Percentiles rank a stretch among this genome's conserved stretches.
Evolutionary conservation across 2,888 invertebrate species (phyloP).

Genomic region (Galerucella calmariensis): DNA sequence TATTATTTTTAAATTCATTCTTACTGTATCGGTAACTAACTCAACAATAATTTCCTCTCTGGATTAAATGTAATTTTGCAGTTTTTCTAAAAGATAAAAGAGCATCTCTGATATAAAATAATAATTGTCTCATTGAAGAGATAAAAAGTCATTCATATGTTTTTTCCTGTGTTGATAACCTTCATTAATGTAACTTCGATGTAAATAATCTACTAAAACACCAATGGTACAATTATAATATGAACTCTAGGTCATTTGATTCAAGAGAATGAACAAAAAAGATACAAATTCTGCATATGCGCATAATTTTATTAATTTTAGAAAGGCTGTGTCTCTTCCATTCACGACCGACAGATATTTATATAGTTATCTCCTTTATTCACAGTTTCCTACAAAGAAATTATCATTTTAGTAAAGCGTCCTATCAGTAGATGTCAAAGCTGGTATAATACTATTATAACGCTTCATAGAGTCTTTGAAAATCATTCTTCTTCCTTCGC

Average conservation of each 20-base stretch:
- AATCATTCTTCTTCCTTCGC: too few species aligned
- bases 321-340: too few species aligned
- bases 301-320: too few species aligned
- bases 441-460: too few species aligned
- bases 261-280: background rate
- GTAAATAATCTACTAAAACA: background rate
- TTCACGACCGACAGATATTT: too few species aligned
- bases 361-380: too few species aligned
- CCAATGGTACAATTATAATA: background rate
- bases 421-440: too few species aligned
- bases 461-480: too few species aligned
- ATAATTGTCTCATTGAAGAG: background rate
- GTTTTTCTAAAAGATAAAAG: background rate
- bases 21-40: background rate
- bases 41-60: background rate
- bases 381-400: too few species aligned
- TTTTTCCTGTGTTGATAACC: conserved; percentile 2
- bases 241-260: background rate
- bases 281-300: background rate
- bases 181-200: background rate
- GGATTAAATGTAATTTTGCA: background rate
- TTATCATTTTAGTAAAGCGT: too few species aligned
- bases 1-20: background rate
- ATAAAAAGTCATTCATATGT: background rate
- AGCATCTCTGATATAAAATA: background rate